Conservation (phyloP, 2,113 vertebrate genomes). For the Eurystomus gularis region DNA sequence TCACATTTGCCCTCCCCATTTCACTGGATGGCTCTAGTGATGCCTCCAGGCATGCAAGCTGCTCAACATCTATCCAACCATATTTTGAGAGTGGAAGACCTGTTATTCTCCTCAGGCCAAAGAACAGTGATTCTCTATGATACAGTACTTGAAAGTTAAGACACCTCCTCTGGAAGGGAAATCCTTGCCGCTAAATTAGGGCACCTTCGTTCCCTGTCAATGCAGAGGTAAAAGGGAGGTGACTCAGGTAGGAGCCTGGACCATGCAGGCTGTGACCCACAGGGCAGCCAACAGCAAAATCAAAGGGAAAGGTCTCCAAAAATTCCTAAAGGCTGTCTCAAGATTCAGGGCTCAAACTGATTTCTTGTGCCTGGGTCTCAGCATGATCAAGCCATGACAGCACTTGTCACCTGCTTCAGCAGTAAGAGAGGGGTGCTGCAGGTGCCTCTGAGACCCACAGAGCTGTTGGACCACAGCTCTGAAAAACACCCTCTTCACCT, state of each 20-base stretch:
- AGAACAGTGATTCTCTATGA: not conserved
- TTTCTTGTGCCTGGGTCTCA: not conserved
- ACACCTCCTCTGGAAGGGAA: not conserved
- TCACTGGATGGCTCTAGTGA: not conserved
- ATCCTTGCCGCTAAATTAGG: not conserved
- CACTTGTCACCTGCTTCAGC: not conserved
- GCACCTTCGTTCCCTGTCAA: not conserved
- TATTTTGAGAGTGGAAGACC: not conserved
- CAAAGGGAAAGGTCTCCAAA: not conserved
- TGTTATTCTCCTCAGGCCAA: not conserved
- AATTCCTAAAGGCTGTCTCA: not conserved
- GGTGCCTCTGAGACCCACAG: not conserved
- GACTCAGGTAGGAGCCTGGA: not conserved
- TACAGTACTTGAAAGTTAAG: not conserved
- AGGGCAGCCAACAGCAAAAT: not conserved
- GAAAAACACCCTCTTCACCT: not conserved
- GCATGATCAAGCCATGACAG: not conserved
- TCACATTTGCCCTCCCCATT: not conserved
- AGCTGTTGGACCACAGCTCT: not conserved
- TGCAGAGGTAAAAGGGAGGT: not conserved
- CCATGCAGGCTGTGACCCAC: rapidly evolving
- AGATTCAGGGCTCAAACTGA: not conserved
- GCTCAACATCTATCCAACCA: not conserved
- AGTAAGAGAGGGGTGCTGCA: not conserved
- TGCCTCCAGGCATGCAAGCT: not conserved